These are phyloP conservation scores for Falco biarmicus DNA, from an alignment of 2,797 vertebrate species.

Conservation along the genomic window DNA sequence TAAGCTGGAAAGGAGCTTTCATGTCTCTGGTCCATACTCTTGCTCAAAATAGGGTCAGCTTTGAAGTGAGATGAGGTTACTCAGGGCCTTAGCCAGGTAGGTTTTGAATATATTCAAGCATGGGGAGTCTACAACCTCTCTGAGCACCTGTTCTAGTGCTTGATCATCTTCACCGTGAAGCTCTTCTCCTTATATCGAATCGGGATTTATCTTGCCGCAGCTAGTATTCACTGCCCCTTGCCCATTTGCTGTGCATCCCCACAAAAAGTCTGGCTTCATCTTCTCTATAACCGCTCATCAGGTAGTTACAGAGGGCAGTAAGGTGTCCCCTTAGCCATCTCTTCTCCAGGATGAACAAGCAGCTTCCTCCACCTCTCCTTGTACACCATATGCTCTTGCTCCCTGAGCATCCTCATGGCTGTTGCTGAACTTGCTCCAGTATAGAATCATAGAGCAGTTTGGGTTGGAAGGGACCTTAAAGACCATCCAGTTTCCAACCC, in stretches of 20 bases:
- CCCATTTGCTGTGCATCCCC: not conserved
- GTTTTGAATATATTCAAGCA: not conserved
- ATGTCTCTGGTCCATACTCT: not conserved
- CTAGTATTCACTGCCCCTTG: not conserved
- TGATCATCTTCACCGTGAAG: not conserved
- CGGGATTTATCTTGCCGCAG: not conserved
- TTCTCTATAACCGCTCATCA: not conserved
- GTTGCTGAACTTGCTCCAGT: not conserved
- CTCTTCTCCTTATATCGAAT: not conserved
- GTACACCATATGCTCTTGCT: not conserved
- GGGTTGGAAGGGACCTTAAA: no score
- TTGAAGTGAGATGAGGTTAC: not conserved
- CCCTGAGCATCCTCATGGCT: not conserved
- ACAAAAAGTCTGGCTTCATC: not conserved
- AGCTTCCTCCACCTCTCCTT: not conserved
- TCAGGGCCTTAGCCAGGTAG: not conserved
- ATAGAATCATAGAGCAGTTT: not conserved
- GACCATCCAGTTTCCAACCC: not conserved
- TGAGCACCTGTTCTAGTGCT: not conserved
- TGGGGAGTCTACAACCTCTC: not conserved
- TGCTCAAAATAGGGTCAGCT: not conserved
- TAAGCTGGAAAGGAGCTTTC: not conserved
- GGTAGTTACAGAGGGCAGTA: not conserved
- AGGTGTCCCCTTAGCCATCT: not conserved
- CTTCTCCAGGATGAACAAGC: not conserved